phyloP scores from a whole-genome alignment of 2,113 vertebrate genomes.

The Podiceps cristatus region DNA sequence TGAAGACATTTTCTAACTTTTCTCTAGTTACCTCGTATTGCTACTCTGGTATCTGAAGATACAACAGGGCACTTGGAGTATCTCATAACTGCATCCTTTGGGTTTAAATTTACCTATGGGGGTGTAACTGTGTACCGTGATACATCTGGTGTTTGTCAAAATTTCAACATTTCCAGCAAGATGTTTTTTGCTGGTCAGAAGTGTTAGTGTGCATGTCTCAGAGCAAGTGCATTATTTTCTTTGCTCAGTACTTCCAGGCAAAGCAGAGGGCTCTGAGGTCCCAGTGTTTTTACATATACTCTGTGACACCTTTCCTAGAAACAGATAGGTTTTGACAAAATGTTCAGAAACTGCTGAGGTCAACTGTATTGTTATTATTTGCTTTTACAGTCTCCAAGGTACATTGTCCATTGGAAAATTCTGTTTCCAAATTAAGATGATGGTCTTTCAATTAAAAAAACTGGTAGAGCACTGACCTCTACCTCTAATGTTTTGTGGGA shows the following conservation, averaged over 20 bases:
- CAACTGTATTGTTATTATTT: constrained; percentile 45
- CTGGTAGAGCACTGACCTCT: neutral
- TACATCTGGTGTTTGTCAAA: neutral
- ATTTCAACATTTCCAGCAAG: neutral
- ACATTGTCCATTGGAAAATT: constrained; percentile 59
- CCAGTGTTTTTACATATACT: neutral
- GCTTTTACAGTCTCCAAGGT: constrained; percentile 52
- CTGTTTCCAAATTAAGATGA: neutral
- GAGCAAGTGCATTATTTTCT: constrained; percentile 23
- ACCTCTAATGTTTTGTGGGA: neutral
- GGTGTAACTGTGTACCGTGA: neutral
- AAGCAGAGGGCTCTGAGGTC: neutral
- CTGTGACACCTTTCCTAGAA: constrained; percentile 55
- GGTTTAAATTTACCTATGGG: neutral
- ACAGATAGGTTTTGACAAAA: neutral
- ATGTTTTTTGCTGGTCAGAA: constrained; percentile 1
- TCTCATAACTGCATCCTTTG: neutral
- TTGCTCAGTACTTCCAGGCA: constrained; percentile 22
- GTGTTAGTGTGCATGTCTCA: neutral
- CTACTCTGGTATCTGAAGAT: neutral
- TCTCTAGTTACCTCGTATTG: neutral
- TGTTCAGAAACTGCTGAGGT: constrained; percentile 47
- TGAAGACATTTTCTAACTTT: neutral
- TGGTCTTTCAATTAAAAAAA: neutral
- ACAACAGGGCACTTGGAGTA: neutral